Conservation (phyloP, 2,888 invertebrate genomes). For the Drosophila atroscutellata region DNA sequence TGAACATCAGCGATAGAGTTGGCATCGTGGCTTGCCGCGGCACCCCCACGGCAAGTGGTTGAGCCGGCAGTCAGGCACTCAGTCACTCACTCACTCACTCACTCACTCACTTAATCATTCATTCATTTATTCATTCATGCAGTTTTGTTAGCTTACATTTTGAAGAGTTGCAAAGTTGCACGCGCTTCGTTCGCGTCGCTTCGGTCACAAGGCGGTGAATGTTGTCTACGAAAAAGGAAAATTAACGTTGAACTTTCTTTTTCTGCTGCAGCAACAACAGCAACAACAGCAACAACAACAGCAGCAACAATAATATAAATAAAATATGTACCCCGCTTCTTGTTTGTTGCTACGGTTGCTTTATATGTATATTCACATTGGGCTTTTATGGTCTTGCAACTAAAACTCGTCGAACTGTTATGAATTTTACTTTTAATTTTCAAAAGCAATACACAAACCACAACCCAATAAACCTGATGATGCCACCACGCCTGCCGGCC, state of each 20-base stretch:
- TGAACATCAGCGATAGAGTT: slow-evolving; percentile 16
- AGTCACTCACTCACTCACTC: slow-evolving; percentile 32
- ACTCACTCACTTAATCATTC: slow-evolving; percentile 61
- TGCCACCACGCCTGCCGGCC: slow-evolving; percentile 8
- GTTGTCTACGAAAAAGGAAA: slow-evolving; percentile 75
- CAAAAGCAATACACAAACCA: slow-evolving; percentile 29
- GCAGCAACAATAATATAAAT: slow-evolving; percentile 67
- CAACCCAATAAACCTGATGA: slow-evolving; percentile 62
- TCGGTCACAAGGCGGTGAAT: slow-evolving; percentile 71
- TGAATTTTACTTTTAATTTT: slow-evolving; percentile 73
- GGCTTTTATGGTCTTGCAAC: slow-evolving; percentile 52
- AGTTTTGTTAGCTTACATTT: slow-evolving; percentile 72
- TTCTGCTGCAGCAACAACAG: slow-evolving; percentile 60
- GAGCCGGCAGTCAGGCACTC: slow-evolving; percentile 14
- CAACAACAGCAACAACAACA: slow-evolving; percentile 30
- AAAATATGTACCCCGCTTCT: slow-evolving; percentile 64
- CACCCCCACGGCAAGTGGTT: slow-evolving; percentile 63
- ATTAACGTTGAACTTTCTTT: slow-evolving; percentile 77
- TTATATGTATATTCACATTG: slow-evolving; percentile 56
- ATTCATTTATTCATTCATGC: slow-evolving; percentile 71
- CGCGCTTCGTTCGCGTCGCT: slow-evolving; percentile 50
- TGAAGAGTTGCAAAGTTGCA: slow-evolving; percentile 74
- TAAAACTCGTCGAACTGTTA: slow-evolving; percentile 68
- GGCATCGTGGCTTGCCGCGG: slow-evolving; percentile 38
- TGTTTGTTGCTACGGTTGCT: slow-evolving; percentile 32